Evolutionary conservation across 1,140 invertebrate species (phyloP).

Genomic region (Caerostris darwini): DNA sequence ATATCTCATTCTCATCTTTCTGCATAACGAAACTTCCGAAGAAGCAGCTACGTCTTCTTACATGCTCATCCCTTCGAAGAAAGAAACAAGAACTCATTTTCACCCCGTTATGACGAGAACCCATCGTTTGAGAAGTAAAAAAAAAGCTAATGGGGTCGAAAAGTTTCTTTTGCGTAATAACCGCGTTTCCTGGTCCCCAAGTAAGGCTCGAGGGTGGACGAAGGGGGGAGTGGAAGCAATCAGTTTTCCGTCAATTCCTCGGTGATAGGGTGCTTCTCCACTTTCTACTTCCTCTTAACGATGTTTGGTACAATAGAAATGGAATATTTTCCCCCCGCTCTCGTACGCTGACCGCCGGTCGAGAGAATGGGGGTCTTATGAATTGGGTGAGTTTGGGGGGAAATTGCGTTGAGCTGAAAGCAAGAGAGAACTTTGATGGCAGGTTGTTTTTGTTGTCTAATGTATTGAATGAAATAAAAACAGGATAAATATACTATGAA

Average conservation of each 20-base stretch:
- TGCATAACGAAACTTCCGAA: background rate
- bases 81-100: conserved; percentile 21
- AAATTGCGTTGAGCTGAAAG: too few species aligned
- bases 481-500: too few species aligned
- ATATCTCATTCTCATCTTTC: too few species aligned
- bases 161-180: conserved; percentile 62
- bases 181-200: background rate
- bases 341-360: background rate
- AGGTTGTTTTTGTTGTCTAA: too few species aligned
- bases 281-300: conserved; percentile 23
- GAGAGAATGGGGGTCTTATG: background rate
- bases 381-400: background rate
- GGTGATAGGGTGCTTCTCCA: background rate
- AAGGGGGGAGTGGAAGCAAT: conserved; percentile 51
- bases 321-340: background rate
- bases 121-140: background rate
- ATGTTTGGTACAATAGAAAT: conserved; percentile 46
- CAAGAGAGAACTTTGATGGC: too few species aligned
- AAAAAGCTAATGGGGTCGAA: conserved; percentile 37
- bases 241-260: conserved; percentile 29
- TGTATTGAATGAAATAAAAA: too few species aligned
- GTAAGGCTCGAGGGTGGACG: background rate
- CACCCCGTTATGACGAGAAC: background rate
- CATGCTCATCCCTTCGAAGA: too few species aligned
- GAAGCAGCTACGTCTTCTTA: background rate